These are phyloP conservation scores for Cotesia glomerata DNA, from an alignment of 1,140 invertebrate genomes.

Conservation along the genomic window DNA sequence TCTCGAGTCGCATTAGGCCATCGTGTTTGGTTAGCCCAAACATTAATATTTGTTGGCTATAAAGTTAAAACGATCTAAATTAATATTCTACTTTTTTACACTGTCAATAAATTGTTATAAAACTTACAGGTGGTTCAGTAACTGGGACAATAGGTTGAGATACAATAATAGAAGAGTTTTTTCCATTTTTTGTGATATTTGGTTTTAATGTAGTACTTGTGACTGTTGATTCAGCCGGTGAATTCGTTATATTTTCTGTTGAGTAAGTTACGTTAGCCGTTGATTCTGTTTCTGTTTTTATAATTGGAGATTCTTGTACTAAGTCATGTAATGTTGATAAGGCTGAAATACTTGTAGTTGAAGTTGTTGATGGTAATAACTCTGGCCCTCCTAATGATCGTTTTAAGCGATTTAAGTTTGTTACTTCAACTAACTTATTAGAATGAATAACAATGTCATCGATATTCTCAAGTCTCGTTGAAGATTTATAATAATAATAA, in stretches of 20 bases:
- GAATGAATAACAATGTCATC: slow-evolving; percentile 9
- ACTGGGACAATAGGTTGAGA: slow-evolving; percentile 34
- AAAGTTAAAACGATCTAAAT: neutral
- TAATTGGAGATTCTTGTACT: slow-evolving; percentile 14
- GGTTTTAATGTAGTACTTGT: slow-evolving; percentile 26
- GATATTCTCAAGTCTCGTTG: neutral
- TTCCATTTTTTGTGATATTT: neutral
- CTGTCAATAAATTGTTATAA: neutral
- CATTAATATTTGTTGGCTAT: slow-evolving; percentile 6
- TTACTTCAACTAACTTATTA: neutral
- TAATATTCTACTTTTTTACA: too few relatives aligned
- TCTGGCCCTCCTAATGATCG: neutral
- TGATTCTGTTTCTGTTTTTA: slow-evolving; percentile 20
- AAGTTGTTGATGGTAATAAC: neutral
- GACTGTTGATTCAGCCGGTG: slow-evolving; percentile 27
- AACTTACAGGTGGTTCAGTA: slow-evolving; percentile 21
- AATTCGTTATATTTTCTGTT: slow-evolving; percentile 26
- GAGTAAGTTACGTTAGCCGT: slow-evolving; percentile 30
- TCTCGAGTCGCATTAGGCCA: slow-evolving; percentile 38
- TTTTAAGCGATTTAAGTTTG: slow-evolving; percentile 3
- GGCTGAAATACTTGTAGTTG: neutral
- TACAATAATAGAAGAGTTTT: slow-evolving; percentile 16
- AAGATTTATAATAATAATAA: slow-evolving; percentile 29
- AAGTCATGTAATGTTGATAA: neutral
- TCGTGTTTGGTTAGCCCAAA: slow-evolving; percentile 44